Conservation (phyloP, 2,113 vertebrate genomes). For the Callopanchax toddi region DNA sequence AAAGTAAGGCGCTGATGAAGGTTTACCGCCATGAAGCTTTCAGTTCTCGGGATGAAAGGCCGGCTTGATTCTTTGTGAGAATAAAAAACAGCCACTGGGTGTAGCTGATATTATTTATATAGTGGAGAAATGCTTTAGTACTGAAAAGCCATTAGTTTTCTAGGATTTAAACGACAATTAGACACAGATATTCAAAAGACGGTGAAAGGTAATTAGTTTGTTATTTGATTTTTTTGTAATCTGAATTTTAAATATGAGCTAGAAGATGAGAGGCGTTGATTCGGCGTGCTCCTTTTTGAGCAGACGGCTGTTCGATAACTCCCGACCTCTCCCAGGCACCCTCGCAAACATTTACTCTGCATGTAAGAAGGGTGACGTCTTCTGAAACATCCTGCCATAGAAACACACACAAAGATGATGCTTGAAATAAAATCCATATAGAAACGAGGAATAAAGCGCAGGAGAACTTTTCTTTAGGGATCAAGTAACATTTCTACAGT, state of each 20-base stretch:
- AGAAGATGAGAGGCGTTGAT: conserved; percentile 25
- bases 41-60: conserved; percentile 50
- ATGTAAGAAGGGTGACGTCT: conserved; percentile 31
- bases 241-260: conserved; percentile 32
- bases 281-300: conserved; percentile 48
- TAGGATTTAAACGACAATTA: conserved; percentile 44
- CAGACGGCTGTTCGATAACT: conserved; percentile 50
- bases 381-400: conserved; percentile 51
- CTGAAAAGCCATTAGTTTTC: conserved; percentile 38
- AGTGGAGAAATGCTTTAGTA: conserved; percentile 39
- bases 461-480: conserved; percentile 47
- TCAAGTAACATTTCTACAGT: conserved; percentile 39
- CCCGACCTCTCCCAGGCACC: conserved; percentile 53
- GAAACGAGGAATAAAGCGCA: conserved; percentile 26
- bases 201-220: conserved; percentile 10
- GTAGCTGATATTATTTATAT: conserved; percentile 53
- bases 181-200: conserved; percentile 18
- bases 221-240: conserved; percentile 46
- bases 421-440: conserved; percentile 54
- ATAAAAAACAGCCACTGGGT: conserved; percentile 45
- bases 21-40: conserved; percentile 37
- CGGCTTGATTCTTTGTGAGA: conserved; percentile 52
- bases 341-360: conserved; percentile 42
- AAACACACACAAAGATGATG: conserved; percentile 46
- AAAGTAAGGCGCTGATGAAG: conserved; percentile 34